Base-by-base conservation (phyloP, 2,888 invertebrate species). In the Pilophorus perplexus region DNA sequence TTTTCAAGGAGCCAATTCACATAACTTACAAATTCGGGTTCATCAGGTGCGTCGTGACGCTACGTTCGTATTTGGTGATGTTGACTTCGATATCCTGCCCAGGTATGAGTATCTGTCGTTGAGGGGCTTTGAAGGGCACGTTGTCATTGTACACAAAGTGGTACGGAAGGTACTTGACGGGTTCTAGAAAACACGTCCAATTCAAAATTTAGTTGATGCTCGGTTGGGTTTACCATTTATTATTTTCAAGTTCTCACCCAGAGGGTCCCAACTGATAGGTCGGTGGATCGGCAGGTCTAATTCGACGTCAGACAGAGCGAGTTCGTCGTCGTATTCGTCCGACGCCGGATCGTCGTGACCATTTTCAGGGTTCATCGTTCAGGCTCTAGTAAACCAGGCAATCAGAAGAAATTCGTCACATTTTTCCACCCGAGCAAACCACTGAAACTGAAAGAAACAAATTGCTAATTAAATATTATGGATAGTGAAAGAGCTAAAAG, bases 1-100 rank as follows among this genome's bases (percentile, higher is more conserved):
- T 33, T 6, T 8, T 33, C 33, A 33, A 33, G 33, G 33, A 8
- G 33, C n/a, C n/a, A n/a, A n/a, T n/a, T n/a, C n/a, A 33, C 6
- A 33, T 33, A 33, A 84, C 89, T 85, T 78, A 91, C 88, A 94
- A 80, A 80, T 93, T 92, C 54, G 93, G 93, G 79, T 92, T 93
- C 23, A 94, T 80, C 66, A 93, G 82, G 79, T 93, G 91, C 5
- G 89, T 88, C 0, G 92, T 90, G 27, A 89, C 84, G 75, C 88
- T 89, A 55, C 92, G 81, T 74, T 93, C 92, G 70, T 86, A 86
- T 73, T 89, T 85, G 28, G 85, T 81, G 55, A 94, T 87, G 74
- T 84, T 83, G 48, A 90, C 89, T 74, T 82, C 81, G 72, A 94
- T 85, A 74, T 89, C 87, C 20, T 85, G 82, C 0, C 86, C 86